phyloP scores from a whole-genome alignment of 2,797 vertebrate genomes.

The Sebastolobus altivelis region DNA sequence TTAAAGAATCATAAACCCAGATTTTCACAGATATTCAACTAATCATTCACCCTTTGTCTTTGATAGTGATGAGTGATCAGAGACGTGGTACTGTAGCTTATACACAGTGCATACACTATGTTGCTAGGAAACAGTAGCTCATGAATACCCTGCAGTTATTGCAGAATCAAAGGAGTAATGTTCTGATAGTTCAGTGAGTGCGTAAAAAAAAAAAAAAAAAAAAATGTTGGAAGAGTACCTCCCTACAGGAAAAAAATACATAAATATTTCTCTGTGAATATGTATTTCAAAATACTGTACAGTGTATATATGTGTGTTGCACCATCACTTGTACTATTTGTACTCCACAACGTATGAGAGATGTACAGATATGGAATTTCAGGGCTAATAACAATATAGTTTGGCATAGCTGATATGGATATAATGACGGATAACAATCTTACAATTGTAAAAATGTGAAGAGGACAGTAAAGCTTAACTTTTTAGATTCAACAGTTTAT shows the following conservation, averaged over 20 bases:
- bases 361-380: background rate
- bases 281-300: background rate
- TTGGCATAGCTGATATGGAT: background rate
- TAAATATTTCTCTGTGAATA: background rate
- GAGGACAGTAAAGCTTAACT: background rate
- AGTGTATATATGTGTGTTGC: too few species aligned
- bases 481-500: background rate
- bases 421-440: background rate
- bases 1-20: constrained; percentile 3
- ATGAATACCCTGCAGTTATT: constrained; percentile 70
- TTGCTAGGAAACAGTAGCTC: constrained; percentile 83
- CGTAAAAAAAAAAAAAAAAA: constrained; percentile 19
- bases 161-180: constrained; percentile 67
- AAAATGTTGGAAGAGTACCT: constrained; percentile 9
- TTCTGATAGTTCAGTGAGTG: constrained; percentile 54
- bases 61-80: constrained; percentile 55
- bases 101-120: constrained; percentile 65
- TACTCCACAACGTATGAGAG: background rate
- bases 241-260: background rate
- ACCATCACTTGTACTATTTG: background rate
- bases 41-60: constrained; percentile 57
- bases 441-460: background rate
- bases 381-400: background rate
- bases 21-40: constrained; percentile 25
- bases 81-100: constrained; percentile 44